phyloP scores from a whole-genome alignment of 2,888 invertebrate species.

The Eupsilia transversa region DNA sequence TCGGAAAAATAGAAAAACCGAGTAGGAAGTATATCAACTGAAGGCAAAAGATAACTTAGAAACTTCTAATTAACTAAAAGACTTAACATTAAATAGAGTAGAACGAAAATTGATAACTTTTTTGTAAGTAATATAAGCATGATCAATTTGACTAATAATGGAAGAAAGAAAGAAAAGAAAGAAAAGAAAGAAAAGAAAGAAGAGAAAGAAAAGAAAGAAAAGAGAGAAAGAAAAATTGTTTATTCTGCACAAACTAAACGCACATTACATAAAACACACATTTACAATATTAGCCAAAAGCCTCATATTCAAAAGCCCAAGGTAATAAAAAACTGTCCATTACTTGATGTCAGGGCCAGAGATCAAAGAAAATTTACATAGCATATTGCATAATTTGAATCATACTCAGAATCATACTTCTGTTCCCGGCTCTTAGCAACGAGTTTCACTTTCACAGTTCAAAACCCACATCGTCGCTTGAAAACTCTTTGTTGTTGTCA shows the following conservation, averaged over 20 bases:
- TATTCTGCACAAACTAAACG: too few species aligned
- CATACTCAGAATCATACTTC: slow-evolving; percentile 1
- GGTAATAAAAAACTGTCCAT: too few species aligned
- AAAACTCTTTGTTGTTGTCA: slow-evolving; percentile 11
- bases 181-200: too few species aligned
- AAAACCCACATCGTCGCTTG: not conserved
- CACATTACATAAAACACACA: too few species aligned
- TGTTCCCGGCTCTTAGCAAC: not conserved
- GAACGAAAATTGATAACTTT: not conserved
- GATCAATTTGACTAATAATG: not conserved
- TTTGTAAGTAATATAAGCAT: not conserved
- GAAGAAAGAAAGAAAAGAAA: too few species aligned
- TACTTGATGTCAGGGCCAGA: too few species aligned
- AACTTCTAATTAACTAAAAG: not conserved
- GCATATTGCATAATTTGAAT: too few species aligned
- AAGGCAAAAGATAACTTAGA: not conserved
- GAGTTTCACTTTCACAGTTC: slow-evolving; percentile 1
- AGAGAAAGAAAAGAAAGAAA: too few species aligned
- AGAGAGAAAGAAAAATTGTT: too few species aligned
- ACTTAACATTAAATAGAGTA: not conserved
- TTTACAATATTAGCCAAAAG: too few species aligned
- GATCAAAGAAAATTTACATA: too few species aligned
- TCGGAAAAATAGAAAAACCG: not conserved
- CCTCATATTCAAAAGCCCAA: too few species aligned
- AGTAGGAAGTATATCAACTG: not conserved